These are phyloP conservation scores for Patiria miniata DNA, from an alignment of 35 echinoderm and acorn worm species.

Conservation along the genomic window DNA sequence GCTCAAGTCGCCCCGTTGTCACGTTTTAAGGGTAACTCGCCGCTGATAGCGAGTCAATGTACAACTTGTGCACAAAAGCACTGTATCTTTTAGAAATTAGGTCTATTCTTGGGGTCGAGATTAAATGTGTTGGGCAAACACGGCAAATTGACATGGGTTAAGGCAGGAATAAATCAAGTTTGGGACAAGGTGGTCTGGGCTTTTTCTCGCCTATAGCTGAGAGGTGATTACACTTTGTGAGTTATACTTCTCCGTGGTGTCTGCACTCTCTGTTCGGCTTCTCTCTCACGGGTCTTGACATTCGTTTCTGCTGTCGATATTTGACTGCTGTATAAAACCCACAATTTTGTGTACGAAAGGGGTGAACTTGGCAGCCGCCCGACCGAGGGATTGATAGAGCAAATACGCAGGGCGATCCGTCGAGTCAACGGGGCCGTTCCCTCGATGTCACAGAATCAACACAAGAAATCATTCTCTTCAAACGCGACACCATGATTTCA, in stretches of 20 bases:
- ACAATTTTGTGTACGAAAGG: no score
- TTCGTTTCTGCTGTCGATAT: no score
- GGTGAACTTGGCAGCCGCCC: no score
- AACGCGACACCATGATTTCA: neutral
- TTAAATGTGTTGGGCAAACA: constrained; percentile 33
- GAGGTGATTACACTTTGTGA: constrained; percentile 8
- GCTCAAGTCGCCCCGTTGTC: constrained; percentile 7
- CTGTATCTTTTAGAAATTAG: constrained; percentile 29
- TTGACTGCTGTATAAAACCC: no score
- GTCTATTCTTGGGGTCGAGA: constrained; percentile 21
- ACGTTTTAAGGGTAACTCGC: constrained; percentile 27
- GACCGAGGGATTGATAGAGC: no score
- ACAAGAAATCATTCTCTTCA: neutral
- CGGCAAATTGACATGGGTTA: constrained; percentile 12
- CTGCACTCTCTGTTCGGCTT: no score
- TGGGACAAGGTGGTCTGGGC: neutral
- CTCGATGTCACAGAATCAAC: constrained; percentile 1
- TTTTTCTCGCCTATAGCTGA: no score
- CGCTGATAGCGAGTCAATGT: constrained; percentile 21
- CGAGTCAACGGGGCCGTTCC: no score
- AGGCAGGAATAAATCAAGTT: constrained; percentile 19
- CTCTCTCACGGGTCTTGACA: no score
- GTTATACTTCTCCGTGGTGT: neutral
- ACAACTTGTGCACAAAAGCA: constrained; percentile 19
- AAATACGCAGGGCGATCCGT: no score